Percentiles rank a stretch among this genome's conserved stretches.
Conservation (phyloP, 2,113 vertebrate species). For the Rhizomys pruinosus region DNA sequence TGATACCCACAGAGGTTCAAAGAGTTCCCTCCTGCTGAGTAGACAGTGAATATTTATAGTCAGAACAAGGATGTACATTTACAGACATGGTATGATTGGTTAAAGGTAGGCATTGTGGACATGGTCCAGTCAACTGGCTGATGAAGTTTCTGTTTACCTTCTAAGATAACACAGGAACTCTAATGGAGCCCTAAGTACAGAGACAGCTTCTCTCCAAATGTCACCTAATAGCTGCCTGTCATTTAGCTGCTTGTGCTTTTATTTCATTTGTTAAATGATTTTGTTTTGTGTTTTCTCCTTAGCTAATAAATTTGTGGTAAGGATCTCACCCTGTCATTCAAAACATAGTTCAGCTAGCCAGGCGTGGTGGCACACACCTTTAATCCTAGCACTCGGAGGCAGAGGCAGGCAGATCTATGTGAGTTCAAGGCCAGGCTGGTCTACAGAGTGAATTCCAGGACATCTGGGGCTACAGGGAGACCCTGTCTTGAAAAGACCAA, state of each 20-base stretch:
- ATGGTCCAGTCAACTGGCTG: background rate
- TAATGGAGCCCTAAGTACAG: background rate
- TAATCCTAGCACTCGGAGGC: no score
- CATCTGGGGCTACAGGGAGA: no score
- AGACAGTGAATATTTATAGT: background rate
- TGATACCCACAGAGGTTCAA: background rate
- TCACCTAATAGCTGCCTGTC: background rate
- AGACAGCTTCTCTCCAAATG: background rate
- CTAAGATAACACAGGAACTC: background rate
- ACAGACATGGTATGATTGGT: background rate
- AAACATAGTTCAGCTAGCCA: no score
- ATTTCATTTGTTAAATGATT: no score
- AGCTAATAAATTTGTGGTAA: no score
- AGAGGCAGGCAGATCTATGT: no score
- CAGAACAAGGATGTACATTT: background rate
- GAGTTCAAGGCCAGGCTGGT: no score
- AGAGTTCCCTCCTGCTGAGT: background rate
- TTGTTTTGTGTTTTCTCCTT: no score
- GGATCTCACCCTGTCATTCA: no score
- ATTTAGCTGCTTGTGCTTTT: conserved; percentile 4
- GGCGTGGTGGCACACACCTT: no score
- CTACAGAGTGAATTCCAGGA: no score
- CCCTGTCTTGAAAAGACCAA: no score
- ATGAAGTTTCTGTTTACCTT: background rate
- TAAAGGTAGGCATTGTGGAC: background rate